Evolutionary conservation across 2,888 invertebrate genomes (phyloP).

Genomic region (Helicoverpa assulta): DNA sequence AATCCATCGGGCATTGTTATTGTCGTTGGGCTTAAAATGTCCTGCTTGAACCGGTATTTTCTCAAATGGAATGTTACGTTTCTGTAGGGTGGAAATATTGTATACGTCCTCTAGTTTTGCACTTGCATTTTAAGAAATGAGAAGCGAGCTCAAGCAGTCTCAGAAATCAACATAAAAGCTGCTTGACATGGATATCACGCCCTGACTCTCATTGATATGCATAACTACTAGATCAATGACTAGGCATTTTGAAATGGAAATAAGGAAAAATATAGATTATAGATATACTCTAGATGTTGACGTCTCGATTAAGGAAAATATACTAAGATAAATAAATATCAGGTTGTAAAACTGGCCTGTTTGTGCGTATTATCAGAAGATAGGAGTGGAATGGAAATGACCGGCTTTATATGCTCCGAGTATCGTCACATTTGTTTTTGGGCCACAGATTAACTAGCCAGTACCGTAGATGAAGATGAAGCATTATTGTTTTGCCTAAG

Average conservation of each 20-base stretch:
- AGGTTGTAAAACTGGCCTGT: constrained; percentile 5
- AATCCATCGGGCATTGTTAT: constrained; percentile 27
- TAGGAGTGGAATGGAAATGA: constrained; percentile 29
- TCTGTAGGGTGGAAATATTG: not conserved
- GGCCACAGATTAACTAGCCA: constrained; percentile 6
- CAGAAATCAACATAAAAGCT: too few species aligned
- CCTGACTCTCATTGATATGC: too few species aligned
- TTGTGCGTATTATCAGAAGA: constrained; percentile 18
- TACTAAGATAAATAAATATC: constrained; percentile 12
- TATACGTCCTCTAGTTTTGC: too few species aligned
- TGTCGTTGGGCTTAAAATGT: constrained; percentile 13
- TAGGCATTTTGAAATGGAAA: not conserved
- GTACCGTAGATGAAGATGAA: constrained; percentile 14
- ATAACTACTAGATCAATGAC: too few species aligned
- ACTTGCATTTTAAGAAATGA: too few species aligned
- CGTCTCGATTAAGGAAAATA: constrained; percentile 33
- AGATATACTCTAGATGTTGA: not conserved
- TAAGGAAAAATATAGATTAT: not conserved
- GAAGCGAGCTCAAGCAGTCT: too few species aligned
- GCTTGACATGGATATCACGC: too few species aligned
- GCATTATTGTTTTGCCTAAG: constrained; percentile 4
- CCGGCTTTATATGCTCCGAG: constrained; percentile 17
- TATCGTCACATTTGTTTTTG: constrained; percentile 15
- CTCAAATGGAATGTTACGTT: constrained; percentile 4
- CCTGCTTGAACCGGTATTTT: constrained; percentile 2